Base-by-base conservation (phyloP, 1,140 invertebrate species). In the Scaptomyza hsui region DNA sequence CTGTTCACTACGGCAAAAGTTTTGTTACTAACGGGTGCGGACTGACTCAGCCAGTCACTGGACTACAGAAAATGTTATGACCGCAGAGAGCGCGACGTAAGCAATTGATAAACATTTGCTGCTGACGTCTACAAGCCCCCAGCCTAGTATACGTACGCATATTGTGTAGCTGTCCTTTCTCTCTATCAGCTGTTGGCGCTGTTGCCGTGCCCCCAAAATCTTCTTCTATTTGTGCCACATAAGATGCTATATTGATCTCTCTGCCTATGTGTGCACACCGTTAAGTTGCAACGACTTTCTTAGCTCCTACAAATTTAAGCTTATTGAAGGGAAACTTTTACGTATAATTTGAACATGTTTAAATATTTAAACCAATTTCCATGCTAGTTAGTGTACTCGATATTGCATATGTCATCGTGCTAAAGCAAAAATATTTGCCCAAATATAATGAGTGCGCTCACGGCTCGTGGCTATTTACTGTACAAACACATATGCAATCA, bases 1-100 rank as follows among this genome's bases (percentile, higher is more conserved):
- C 81, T 85, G 77, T 47, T 85, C 81, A 76, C 82, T 77, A 62
- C 61, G 81, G 37, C 74, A 48, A 67, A 85, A 77, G 57, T 85
- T 74, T 85, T 86, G 81, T 85, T 86, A 85, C 81, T 85, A 86
- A 85, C 77, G 35, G 47, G 69, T 61, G 16, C 13, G 55, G 39
- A 42, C 39, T 47, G 48, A 47, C 49, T 63, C 57, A 29, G 57
- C 42, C 71, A 39, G 19, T 59, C 56, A 44, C 72, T 80, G 76
- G 57, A 74, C 76, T 49, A 45, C 16, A 39, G 63, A 26, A 13
- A 55, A 21, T 37, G 32, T 41, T 15, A 9, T 1, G 45, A 61
- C 41, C 32, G 5, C 9, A 9, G 6, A 9, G 6, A 29, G 4
- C 45, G 21, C 19, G 12, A 26, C 41, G 26, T 62, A 26, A 29